A percentile compares a stretch with the other conserved stretches of the same genome.
Evolutionary conservation across 53 echinoderm and acorn worm species (phyloP).

Genomic region (Antedon mediterranea): DNA sequence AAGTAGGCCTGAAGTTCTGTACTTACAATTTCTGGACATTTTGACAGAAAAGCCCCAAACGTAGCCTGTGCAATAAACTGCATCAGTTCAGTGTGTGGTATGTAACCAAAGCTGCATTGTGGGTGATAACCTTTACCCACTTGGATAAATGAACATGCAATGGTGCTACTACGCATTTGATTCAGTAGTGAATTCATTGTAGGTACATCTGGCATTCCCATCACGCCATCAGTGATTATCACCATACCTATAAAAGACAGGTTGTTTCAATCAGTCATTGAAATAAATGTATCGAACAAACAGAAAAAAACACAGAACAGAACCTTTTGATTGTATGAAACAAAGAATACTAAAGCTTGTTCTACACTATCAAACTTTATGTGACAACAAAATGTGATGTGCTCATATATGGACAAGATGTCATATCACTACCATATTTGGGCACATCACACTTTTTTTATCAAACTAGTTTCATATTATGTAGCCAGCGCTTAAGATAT

Average conservation of each 20-base stretch:
- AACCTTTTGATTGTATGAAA: neutral
- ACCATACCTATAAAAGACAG: constrained; percentile 41
- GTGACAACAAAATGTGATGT: too few relatives aligned
- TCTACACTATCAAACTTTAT: too few relatives aligned
- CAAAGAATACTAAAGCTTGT: neutral
- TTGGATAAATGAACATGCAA: constrained; percentile 90
- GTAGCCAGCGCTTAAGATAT: too few relatives aligned
- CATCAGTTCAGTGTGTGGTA: constrained; percentile 98
- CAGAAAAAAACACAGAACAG: too few relatives aligned
- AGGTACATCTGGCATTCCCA: constrained; percentile 56
- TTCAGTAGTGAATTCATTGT: constrained; percentile 48
- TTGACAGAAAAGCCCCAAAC: constrained; percentile 76
- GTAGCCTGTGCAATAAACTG: constrained; percentile 95
- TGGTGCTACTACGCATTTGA: constrained; percentile 69
- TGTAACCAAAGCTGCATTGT: constrained; percentile 81
- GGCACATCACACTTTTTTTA: too few relatives aligned
- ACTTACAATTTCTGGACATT: constrained; percentile 66
- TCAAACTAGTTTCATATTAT: too few relatives aligned
- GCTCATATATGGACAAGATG: too few relatives aligned
- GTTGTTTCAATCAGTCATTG: neutral
- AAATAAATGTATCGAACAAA: too few relatives aligned
- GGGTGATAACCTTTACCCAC: constrained; percentile 87
- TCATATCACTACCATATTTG: too few relatives aligned
- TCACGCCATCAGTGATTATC: constrained; percentile 77
- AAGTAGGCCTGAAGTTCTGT: too few relatives aligned